A percentile compares a stretch with the other conserved stretches of the same genome.
phyloP scores from a whole-genome alignment of 2,113 vertebrate species.

The Phasianus colchicus region DNA sequence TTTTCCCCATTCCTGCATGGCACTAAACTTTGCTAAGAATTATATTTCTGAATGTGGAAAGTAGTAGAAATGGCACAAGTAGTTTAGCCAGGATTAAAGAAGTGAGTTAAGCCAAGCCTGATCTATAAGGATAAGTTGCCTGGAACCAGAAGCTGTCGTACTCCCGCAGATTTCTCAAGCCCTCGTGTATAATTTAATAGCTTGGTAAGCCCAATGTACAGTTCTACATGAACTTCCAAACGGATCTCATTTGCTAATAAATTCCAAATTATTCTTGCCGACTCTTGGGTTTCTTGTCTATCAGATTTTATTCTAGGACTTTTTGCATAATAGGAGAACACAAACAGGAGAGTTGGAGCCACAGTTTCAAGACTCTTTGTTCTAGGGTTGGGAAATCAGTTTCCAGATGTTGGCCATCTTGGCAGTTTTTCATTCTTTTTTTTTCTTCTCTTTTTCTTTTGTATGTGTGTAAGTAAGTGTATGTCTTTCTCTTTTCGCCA shows the following conservation, averaged over 20 bases:
- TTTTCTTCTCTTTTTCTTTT: neutral
- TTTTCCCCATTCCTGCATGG: neutral
- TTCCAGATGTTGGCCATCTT: slow-evolving; percentile 72
- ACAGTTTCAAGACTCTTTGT: slow-evolving; percentile 65
- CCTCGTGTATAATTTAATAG: neutral
- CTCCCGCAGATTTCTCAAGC: neutral
- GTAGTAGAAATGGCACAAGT: neutral
- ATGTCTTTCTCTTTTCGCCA: slow-evolving; percentile 30
- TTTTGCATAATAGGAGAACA: slow-evolving; percentile 63
- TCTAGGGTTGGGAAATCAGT: slow-evolving; percentile 66
- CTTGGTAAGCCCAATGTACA: neutral
- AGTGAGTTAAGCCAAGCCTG: neutral
- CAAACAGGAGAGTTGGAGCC: slow-evolving; percentile 60
- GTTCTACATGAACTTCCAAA: slow-evolving; percentile 31
- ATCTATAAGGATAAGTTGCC: slow-evolving; percentile 16
- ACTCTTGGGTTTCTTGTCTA: neutral
- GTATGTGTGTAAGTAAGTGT: neutral
- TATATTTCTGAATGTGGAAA: slow-evolving; percentile 22
- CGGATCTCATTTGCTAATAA: neutral
- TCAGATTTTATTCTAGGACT: slow-evolving; percentile 53
- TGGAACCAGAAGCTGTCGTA: slow-evolving; percentile 14
- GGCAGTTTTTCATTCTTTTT: neutral
- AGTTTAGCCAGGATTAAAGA: slow-evolving; percentile 7
- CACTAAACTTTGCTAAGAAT: neutral
- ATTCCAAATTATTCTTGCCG: slow-evolving; percentile 14